Conservation (phyloP, 2,888 invertebrate species). For the Lymantria monacha region DNA sequence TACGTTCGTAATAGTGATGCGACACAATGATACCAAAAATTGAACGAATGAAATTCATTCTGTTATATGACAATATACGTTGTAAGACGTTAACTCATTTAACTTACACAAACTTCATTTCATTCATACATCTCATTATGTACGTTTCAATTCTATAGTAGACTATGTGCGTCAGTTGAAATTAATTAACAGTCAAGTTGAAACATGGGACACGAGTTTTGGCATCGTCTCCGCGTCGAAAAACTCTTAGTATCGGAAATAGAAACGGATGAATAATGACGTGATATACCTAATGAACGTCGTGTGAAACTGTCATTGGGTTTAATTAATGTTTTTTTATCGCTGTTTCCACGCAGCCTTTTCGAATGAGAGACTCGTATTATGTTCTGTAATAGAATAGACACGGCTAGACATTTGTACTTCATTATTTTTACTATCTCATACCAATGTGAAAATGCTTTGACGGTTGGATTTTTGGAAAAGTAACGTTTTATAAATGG, state of each 20-base stretch:
- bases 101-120: conserved; percentile 37
- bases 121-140: conserved; percentile 37
- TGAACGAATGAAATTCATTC: conserved; percentile 2
- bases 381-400: conserved; percentile 50
- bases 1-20: conserved; percentile 34
- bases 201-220: conserved; percentile 61
- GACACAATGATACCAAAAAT: conserved; percentile 6
- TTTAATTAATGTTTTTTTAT: conserved; percentile 67
- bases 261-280: conserved; percentile 72
- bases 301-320: conserved; percentile 69
- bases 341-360: conserved; percentile 45
- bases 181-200: conserved; percentile 67
- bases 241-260: conserved; percentile 74
- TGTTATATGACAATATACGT: conserved; percentile 46
- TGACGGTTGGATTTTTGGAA: conserved; percentile 51
- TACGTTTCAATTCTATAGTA: conserved; percentile 53
- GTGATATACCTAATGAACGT: conserved; percentile 62
- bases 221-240: conserved; percentile 58
- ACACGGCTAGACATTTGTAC: conserved; percentile 58
- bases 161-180: conserved; percentile 55
- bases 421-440: conserved; percentile 55
- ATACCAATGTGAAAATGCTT: conserved; percentile 56
- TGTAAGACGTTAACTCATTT: conserved; percentile 46
- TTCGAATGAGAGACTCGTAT: conserved; percentile 28
- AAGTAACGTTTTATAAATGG: conserved; percentile 55